Conservation (phyloP, 2,888 invertebrate species). For the Apodemia duryi region DNA sequence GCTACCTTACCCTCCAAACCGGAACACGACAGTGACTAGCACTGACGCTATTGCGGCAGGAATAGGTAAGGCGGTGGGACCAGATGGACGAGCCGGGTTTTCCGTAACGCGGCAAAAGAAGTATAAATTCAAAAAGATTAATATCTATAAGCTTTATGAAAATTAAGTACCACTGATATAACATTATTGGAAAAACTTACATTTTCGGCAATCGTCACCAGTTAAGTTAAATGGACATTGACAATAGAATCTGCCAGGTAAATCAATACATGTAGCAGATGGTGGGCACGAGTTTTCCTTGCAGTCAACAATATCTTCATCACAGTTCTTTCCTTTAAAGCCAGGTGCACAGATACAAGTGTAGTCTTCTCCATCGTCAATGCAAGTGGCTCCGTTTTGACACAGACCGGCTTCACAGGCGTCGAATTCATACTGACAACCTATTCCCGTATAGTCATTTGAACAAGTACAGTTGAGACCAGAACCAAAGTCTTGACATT, state of each 20-base stretch:
- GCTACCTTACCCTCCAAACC: too few species aligned
- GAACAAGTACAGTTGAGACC: slow-evolving; percentile 96
- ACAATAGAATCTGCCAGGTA: slow-evolving; percentile 94
- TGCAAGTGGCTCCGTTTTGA: slow-evolving; percentile 94
- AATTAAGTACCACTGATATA: background rate
- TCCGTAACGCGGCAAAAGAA: too few species aligned
- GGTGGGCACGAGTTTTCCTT: slow-evolving; percentile 96
- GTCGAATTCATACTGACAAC: slow-evolving; percentile 96
- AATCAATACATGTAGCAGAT: slow-evolving; percentile 94
- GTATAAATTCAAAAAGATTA: too few species aligned
- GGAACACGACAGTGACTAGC: too few species aligned
- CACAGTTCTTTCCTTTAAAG: slow-evolving; percentile 89
- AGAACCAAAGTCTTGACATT: slow-evolving; percentile 97
- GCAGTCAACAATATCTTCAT: slow-evolving; percentile 94
- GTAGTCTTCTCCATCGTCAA: slow-evolving; percentile 91
- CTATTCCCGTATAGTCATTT: slow-evolving; percentile 90
- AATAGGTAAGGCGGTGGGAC: too few species aligned
- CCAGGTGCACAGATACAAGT: slow-evolving; percentile 93
- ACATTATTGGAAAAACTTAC: slow-evolving; percentile 69
- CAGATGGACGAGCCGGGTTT: too few species aligned
- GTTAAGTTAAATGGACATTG: slow-evolving; percentile 98
- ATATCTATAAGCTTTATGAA: too few species aligned
- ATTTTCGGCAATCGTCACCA: slow-evolving; percentile 97
- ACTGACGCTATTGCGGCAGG: too few species aligned
- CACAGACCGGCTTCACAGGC: slow-evolving; percentile 95